Base-by-base conservation (phyloP, 2,797 vertebrate genomes). In the Syncerus caffer region DNA sequence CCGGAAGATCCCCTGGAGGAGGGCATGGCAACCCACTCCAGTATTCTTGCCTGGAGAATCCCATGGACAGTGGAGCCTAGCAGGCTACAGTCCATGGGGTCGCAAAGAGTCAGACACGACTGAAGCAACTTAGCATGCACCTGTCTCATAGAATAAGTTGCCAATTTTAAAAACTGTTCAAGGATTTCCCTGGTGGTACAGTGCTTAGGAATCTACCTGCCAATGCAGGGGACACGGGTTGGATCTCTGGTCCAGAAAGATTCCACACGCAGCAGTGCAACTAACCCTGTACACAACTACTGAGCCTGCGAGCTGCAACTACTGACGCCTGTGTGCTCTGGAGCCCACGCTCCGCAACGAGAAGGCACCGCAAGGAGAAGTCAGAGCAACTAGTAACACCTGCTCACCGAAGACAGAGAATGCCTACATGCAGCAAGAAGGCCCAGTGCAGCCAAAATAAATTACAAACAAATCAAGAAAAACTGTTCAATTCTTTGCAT, bases 321-420 rank as follows among this genome's bases (percentile, higher is more conserved):
- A 14, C 71, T 42, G 38, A 4, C 27, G 71, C 12, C 71, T 38
- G 2, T 1, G 23, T 6, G 0, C 71, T 3, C 71, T 42, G 38
- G 12, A 74, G 71, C 71, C 71, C 1, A 1, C 3, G 3, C 38
- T 14, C 38, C 0, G 3, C 71, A 74, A 74, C 1, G 2, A 74
- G 71, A 25, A 25, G 34, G 34, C 38, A 14, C 71, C 6, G 13
- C 71, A 25, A 42, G 21, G 67, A 74, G 71, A 74, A 42, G 71
- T 25, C 58, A 60, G 58, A 29, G 58, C 58, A 29, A 60, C 58
- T 29, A 29, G 29, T 2, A 34, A 31, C 11, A 23, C 11, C 71
- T 0, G 38, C 71, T 42, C 71, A 42, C 38, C 1, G 3, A 23
- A 74, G 42, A 42, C 0, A 42, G 71, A 25, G 19, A 42, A 25